A percentile compares a stretch with the other conserved stretches of the same genome.
Evolutionary conservation across 2,797 vertebrate genomes (phyloP).

Genomic region (Coregonus ussuriensis): DNA sequence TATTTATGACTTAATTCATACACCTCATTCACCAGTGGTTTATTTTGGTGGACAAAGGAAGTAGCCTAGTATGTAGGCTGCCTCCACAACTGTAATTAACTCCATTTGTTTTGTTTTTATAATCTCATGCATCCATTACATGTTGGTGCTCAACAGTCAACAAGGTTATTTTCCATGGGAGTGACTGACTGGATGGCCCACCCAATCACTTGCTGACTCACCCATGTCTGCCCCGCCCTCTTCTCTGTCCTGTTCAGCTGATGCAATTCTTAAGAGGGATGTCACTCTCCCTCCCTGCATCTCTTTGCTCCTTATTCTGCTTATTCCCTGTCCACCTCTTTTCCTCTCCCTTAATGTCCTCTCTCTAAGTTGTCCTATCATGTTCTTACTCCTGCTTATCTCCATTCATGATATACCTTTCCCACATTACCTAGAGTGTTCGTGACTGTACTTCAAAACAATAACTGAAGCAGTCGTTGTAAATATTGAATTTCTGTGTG

Average conservation of each 20-base stretch:
- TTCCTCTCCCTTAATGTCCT: background rate
- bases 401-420: background rate
- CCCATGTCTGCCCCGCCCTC: constrained; percentile 28
- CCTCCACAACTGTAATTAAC: background rate
- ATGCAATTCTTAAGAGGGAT: constrained; percentile 66
- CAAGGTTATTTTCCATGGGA: background rate
- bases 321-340: background rate
- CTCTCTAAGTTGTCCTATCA: background rate
- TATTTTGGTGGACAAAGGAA: background rate
- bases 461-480: background rate
- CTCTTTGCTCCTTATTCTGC: background rate
- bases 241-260: constrained; percentile 50
- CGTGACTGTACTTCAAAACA: background rate
- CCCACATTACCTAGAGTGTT: background rate
- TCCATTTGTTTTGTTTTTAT: background rate
- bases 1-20: background rate
- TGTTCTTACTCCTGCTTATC: background rate
- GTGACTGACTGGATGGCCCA: constrained; percentile 35
- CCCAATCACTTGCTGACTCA: constrained; percentile 41
- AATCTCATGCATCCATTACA: background rate
- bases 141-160: background rate
- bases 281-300: constrained; percentile 40
- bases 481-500: background rate
- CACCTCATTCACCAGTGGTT: background rate
- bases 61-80: background rate